phyloP scores from a whole-genome alignment of 2,797 vertebrate genomes.

The Coluber constrictor region DNA sequence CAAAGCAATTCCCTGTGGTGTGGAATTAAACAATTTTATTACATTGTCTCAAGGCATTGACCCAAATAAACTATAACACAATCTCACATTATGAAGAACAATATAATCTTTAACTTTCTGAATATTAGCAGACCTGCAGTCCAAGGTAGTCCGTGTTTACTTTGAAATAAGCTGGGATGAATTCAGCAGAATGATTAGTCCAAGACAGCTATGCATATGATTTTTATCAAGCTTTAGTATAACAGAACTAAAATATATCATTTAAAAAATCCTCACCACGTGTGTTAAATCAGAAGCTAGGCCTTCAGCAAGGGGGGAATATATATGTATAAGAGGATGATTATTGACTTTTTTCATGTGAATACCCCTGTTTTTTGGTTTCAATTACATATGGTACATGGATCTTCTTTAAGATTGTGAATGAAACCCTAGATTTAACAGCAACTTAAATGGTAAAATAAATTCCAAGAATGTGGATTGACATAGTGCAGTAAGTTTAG shows the following conservation, averaged over 20 bases:
- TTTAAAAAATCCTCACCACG: neutral
- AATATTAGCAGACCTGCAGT: neutral
- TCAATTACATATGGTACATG: neutral
- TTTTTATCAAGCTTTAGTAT: neutral
- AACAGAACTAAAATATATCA: neutral
- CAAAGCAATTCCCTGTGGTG: constrained; percentile 17
- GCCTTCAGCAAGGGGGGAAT: neutral
- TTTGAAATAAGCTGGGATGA: neutral
- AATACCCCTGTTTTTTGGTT: too few relatives aligned
- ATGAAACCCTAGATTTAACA: neutral
- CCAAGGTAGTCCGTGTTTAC: neutral
- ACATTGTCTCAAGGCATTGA: constrained; percentile 5
- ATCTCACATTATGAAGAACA: neutral
- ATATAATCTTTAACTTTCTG: neutral
- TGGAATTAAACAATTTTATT: constrained; percentile 23
- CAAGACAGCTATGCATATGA: neutral
- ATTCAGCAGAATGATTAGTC: neutral
- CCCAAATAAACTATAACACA: neutral
- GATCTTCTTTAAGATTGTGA: neutral
- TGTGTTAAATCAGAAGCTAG: neutral
- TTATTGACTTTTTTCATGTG: neutral
- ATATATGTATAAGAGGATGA: neutral
- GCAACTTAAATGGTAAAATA: neutral
- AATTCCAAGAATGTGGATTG: neutral
- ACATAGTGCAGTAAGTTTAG: neutral